Base-by-base conservation (phyloP, 2,113 vertebrate genomes). In the Cettia cetti region DNA sequence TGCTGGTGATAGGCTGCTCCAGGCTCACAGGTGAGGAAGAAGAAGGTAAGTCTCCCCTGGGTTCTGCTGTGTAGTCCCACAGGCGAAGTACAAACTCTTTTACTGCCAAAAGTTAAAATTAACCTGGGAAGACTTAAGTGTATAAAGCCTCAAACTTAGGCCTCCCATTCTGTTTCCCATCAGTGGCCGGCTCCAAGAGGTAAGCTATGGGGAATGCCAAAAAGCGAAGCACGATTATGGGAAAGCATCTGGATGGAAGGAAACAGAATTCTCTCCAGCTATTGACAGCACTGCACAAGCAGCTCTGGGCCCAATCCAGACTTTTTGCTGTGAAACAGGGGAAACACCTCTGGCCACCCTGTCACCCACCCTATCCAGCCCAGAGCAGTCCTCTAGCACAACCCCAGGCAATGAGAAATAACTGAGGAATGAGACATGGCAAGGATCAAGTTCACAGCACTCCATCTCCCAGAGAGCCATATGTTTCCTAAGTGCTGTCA, bases 401-500 rank as follows among this genome's bases (percentile, higher is more conserved):
- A 53, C 13, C 11, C 37, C 37, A 61, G 14, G 79, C 60, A 37
- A 72, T 5, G 21, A 92, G 72, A 69, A 77, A 77, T 28, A 91
- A 87, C 35, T 42, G n/a, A 69, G 50, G 65, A 56, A 83, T 15
- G 40, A 76, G 60, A 84, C 42, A 44, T 0, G 8, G 74, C 20
- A 77, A 42, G 44, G 70, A 59, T 63, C n/a, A 86, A 85, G 86
- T 56, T 66, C 53, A 54, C 57, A 54, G 64, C 31, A 28, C 94
- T 90, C 75, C 45, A 59, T 42, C 80, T 92, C 95, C 11, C 56
- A 95, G 94, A 92, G 57, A 66, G 30, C n/a, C 59, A 59, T 45
- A 27, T 33, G 79, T 75, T 96, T 97, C 95, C 64, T 59, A 95
- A 96, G 91, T 64, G 79, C 77, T 72, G 71, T 86, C 90, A 71